A percentile compares a stretch with the other conserved stretches of the same genome.
Evolutionary conservation across 2,797 vertebrate genomes (phyloP).

Genomic region (Threskiornis aethiopicus): DNA sequence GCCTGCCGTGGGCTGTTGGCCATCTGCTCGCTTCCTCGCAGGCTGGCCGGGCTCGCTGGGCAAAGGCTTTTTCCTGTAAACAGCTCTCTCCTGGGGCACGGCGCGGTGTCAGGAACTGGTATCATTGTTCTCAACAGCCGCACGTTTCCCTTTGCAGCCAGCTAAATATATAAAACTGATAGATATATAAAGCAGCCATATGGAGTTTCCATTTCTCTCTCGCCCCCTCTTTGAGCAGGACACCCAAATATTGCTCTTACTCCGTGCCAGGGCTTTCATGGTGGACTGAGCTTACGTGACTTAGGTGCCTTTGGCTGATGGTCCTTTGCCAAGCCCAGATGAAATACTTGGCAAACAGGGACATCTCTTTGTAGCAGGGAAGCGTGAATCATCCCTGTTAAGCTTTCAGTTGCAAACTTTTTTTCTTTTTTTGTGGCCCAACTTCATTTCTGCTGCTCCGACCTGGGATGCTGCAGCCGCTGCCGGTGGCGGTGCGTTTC

Average conservation of each 20-base stretch:
- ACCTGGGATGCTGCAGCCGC: not conserved
- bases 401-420: not conserved
- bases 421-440: not conserved
- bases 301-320: not conserved
- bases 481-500: not conserved
- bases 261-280: not conserved
- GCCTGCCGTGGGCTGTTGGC: not conserved
- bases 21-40: not conserved
- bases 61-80: slow-evolving; percentile 6
- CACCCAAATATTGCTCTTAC: not conserved
- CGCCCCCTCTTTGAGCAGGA: not conserved
- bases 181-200: not conserved
- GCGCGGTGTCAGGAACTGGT: not conserved
- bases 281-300: not conserved
- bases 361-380: not conserved
- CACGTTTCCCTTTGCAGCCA: not conserved
- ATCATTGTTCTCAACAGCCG: not conserved
- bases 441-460: fast-evolving
- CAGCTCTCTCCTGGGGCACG: not conserved
- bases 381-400: not conserved
- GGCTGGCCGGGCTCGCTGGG: not conserved
- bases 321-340: not conserved
- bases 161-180: not conserved
- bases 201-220: not conserved
- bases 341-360: not conserved